Evolutionary conservation across 1,140 invertebrate genomes (phyloP).

Genomic region (Matsumurasca onukii): DNA sequence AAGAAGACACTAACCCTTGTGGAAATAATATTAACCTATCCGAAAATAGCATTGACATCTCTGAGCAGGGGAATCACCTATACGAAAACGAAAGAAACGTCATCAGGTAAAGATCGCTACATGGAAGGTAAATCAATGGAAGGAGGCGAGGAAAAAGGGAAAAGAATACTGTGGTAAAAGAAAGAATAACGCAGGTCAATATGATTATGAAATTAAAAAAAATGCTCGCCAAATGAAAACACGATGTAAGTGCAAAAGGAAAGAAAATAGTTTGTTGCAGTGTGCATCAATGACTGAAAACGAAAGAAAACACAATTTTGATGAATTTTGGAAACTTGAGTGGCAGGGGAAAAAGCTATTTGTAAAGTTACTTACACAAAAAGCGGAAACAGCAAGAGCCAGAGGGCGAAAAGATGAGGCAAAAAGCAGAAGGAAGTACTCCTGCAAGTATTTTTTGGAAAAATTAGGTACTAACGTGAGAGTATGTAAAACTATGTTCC

Average conservation of each 20-base stretch:
- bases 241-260: conserved; percentile 27
- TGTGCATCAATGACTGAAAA: conserved; percentile 15
- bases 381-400: conserved; percentile 1
- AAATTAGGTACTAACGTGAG: background rate
- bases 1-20: background rate
- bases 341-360: conserved; percentile 25
- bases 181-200: conserved; percentile 7
- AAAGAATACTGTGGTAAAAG: conserved; percentile 26
- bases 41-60: background rate
- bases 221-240: conserved; percentile 23
- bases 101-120: conserved; percentile 19
- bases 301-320: conserved; percentile 19
- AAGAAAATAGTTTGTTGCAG: conserved; percentile 23
- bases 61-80: background rate
- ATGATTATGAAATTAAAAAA: conserved; percentile 19
- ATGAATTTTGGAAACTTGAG: conserved; percentile 28
- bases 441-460: conserved; percentile 26
- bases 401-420: conserved; percentile 20
- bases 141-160: conserved; percentile 13
- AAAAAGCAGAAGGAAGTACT: conserved; percentile 26
- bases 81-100: conserved; percentile 22
- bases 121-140: conserved; percentile 23
- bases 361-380: conserved; percentile 23
- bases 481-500: conserved; percentile 32
- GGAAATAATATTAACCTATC: background rate